Evolutionary conservation across 2,797 vertebrate genomes (phyloP).

Genomic region (Manis javanica): DNA sequence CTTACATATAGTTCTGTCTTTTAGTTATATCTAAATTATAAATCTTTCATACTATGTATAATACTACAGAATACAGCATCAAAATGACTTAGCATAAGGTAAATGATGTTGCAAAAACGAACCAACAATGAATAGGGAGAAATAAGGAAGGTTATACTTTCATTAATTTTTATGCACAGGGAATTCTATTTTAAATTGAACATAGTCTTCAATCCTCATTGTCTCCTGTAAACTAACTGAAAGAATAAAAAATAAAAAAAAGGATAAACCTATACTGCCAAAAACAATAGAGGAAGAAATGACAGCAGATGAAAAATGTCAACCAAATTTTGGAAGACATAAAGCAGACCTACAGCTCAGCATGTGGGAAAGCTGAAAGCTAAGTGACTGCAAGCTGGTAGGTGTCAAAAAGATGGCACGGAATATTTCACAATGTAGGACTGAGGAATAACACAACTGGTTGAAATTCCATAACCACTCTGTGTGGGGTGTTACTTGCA

Average conservation of each 20-base stretch:
- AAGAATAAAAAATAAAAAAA: not conserved
- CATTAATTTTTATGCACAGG: not conserved
- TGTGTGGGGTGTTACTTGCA: not conserved
- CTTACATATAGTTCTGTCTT: not conserved
- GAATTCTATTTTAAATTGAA: not conserved
- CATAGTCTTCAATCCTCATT: not conserved
- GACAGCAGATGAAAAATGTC: not conserved
- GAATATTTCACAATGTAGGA: not conserved
- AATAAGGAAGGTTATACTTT: not conserved
- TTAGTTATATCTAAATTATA: not conserved
- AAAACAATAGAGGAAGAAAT: not conserved
- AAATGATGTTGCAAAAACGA: not conserved
- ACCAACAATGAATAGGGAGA: not conserved
- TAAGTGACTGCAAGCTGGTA: not conserved
- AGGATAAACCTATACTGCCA: not conserved
- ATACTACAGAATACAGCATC: not conserved
- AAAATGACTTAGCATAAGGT: not conserved
- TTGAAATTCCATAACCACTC: not conserved
- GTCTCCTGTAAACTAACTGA: not conserved
- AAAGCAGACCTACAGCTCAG: not conserved
- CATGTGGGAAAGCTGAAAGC: not conserved
- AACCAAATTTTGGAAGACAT: not conserved
- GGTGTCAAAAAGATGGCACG: not conserved
- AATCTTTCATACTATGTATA: not conserved
- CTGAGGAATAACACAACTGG: not conserved